Evolutionary conservation across 1,140 invertebrate species (phyloP).

Genomic region (Pissodes strobi): DNA sequence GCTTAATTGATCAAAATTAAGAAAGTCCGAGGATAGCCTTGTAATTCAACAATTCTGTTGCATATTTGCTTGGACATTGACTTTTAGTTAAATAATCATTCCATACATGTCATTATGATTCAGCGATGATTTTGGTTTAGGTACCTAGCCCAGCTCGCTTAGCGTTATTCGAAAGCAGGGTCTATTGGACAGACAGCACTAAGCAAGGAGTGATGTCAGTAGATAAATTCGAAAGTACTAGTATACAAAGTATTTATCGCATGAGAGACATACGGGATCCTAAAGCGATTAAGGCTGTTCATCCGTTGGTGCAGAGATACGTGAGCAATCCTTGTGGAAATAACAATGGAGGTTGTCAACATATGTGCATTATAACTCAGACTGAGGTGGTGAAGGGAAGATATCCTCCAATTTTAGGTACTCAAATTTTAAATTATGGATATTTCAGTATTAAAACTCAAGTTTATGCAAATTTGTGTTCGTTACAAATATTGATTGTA

Average conservation of each 20-base stretch:
- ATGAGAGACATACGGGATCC: slow-evolving; percentile 80
- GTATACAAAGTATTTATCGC: slow-evolving; percentile 80
- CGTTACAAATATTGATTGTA: too few species aligned
- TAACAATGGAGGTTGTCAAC: slow-evolving; percentile 90
- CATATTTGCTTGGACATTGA: too few species aligned
- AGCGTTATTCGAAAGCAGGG: slow-evolving; percentile 85
- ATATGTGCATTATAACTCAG: slow-evolving; percentile 93
- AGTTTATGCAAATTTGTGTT: too few species aligned
- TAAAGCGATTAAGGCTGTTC: slow-evolving; percentile 81
- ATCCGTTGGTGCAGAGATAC: slow-evolving; percentile 74
- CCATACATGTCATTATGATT: too few species aligned
- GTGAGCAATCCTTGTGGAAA: slow-evolving; percentile 87
- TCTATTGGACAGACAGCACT: slow-evolving; percentile 96
- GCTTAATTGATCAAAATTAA: too few species aligned
- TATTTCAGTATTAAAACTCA: too few species aligned
- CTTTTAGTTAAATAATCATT: too few species aligned
- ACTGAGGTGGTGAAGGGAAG: slow-evolving; percentile 63
- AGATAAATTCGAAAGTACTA: slow-evolving; percentile 81
- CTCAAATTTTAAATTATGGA: too few species aligned
- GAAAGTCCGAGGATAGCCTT: too few species aligned
- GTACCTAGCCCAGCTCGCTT: slow-evolving; percentile 86
- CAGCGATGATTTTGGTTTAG: too few species aligned
- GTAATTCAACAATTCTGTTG: too few species aligned
- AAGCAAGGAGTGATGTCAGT: slow-evolving; percentile 93
- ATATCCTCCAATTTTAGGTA: slow-evolving; percentile 27